phyloP scores from a whole-genome alignment of 2,888 invertebrate genomes.

The Hyalella azteca region DNA sequence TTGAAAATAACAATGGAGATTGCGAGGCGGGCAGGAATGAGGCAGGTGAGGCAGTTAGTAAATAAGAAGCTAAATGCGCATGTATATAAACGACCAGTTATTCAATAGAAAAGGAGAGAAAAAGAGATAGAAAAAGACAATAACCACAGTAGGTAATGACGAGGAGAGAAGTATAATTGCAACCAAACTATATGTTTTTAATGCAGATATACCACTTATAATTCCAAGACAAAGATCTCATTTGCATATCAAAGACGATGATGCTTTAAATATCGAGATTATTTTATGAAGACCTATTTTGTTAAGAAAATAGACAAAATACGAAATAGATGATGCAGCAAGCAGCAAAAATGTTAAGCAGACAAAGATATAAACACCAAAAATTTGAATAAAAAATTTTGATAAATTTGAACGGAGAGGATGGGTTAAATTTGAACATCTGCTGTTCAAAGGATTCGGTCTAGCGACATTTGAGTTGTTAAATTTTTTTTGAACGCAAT shows the following conservation, averaged over 20 bases:
- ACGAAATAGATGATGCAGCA: constrained; percentile 35
- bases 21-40: constrained; percentile 29
- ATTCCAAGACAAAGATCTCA: no score
- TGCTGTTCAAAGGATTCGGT: no score
- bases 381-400: constrained; percentile 1
- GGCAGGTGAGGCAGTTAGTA: constrained; percentile 13
- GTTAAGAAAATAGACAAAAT: constrained; percentile 27
- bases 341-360: constrained; percentile 59
- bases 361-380: constrained; percentile 36
- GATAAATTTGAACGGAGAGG: constrained; percentile 10
- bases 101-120: background rate
- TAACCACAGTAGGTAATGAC: constrained; percentile 25
- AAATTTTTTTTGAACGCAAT: no score
- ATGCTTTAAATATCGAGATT: no score
- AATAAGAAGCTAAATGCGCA: constrained; percentile 17
- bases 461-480: no score
- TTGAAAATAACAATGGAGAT: constrained; percentile 58
- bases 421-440: no score
- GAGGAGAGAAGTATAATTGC: background rate
- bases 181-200: no score
- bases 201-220: no score
- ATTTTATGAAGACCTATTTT: background rate
- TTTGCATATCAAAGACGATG: no score
- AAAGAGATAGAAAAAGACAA: background rate
- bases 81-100: background rate